Base-by-base conservation (phyloP, 2,113 vertebrate genomes). In the Mionectes macconnelli region DNA sequence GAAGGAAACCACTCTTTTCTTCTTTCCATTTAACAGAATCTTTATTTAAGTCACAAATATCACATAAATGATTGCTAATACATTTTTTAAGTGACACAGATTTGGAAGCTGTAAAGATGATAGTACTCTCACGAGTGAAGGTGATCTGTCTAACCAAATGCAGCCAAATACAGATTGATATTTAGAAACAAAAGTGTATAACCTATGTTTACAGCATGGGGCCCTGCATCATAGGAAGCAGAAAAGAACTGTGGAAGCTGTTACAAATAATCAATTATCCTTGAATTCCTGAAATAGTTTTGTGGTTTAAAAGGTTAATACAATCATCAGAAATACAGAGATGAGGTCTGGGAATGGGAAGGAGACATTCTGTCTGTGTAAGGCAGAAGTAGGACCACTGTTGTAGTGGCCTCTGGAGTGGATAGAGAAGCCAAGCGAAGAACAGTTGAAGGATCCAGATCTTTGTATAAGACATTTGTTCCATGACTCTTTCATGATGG, bases 401-500 rank as follows among this genome's bases (percentile, higher is more conserved):
- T 39, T 83, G 35, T 19, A 80, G 63, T 15, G 59, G 78, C 42
- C 70, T 63, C 33, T 90, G 78, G 50, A 90, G 33, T 52, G 45
- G 27, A 50, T 8, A 52, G 50, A 73, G 72, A 62, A 90, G 87
- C 76, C 56, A 87, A 90, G n/a, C 27, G 10, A 81, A 28, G 28
- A 92, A 74, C 8, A 86, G 59, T 12, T 90, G 87, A 85, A 81
- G 37, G 70, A 70, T 70, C 76, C 57, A 37, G 37, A 49, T 60
- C 73, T 90, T 78, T 77, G 62, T 53, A 92, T 15, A 75, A 81
- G 62, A 90, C 6, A 9, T 79, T 89, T 72, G 84, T 86, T 87
- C 72, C 52, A 60, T 68, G 72, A 87, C 94, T 95, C 45, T 78
- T 94, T 93, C 83, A 72, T 94, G 96, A 97, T 92, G 93, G 76